Evolutionary conservation across 2,888 invertebrate species (phyloP).

Genomic region (Cyaniris semiargus): DNA sequence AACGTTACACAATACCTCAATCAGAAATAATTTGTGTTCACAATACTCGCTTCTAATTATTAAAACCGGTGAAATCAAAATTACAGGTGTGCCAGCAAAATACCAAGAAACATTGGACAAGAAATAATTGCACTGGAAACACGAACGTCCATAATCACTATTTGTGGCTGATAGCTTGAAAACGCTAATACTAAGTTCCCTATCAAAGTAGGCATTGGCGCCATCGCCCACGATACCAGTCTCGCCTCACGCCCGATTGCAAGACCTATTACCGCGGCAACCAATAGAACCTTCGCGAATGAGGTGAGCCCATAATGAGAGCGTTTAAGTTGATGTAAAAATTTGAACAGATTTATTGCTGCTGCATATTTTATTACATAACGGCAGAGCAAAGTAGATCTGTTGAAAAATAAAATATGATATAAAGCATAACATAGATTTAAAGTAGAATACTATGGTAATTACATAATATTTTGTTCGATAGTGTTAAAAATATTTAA

Average conservation of each 20-base stretch:
- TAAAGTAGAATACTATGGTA: too few species aligned
- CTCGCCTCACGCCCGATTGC: conserved; percentile 46
- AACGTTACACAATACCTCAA: conserved; percentile 9
- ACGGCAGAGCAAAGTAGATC: background rate
- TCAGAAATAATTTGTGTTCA: conserved; percentile 27
- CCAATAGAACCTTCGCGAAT: conserved; percentile 37
- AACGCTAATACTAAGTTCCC: conserved; percentile 49
- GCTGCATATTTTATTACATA: conserved; percentile 7
- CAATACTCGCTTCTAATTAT: conserved; percentile 37
- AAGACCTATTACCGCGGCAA: conserved; percentile 47
- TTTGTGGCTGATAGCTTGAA: conserved; percentile 54
- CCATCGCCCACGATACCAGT: conserved; percentile 51
- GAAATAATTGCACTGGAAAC: conserved; percentile 63
- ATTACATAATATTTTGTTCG: too few species aligned
- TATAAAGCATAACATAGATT: too few species aligned
- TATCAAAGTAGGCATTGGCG: conserved; percentile 51
- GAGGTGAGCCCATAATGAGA: conserved; percentile 12
- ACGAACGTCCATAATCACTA: conserved; percentile 60
- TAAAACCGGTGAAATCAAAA: conserved; percentile 39
- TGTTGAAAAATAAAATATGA: background rate
- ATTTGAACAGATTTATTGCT: conserved; percentile 10
- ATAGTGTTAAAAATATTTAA: too few species aligned
- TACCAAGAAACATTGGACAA: conserved; percentile 42
- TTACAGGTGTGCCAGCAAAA: conserved; percentile 40
- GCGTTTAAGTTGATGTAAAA: conserved; percentile 18